Evolutionary conservation across 2,113 vertebrate species (phyloP).

Genomic region (Puma concolor): DNA sequence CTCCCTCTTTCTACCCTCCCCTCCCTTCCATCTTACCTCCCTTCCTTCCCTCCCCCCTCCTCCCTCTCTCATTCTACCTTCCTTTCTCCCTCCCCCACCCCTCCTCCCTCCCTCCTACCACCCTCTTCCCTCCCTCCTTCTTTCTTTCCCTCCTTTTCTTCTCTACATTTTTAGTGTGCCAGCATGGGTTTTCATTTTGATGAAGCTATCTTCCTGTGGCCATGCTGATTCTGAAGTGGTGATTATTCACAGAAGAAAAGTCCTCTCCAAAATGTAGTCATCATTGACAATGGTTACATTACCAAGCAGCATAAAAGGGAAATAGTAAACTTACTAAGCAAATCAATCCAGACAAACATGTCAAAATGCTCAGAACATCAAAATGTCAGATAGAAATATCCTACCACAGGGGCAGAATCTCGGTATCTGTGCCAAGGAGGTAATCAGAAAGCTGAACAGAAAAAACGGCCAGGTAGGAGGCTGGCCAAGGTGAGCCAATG

Average conservation of each 20-base stretch:
- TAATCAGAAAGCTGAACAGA: background rate
- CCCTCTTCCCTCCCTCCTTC: background rate
- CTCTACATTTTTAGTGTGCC: background rate
- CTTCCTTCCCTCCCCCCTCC: background rate
- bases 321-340: background rate
- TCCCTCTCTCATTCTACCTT: too few species aligned
- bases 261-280: background rate
- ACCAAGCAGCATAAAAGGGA: background rate
- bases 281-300: background rate
- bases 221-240: background rate
- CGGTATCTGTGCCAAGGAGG: background rate
- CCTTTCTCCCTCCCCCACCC: accelerated
- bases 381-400: background rate
- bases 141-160: background rate
- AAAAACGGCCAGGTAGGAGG: background rate
- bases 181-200: background rate
- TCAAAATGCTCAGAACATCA: background rate
- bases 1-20: accelerated
- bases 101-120: background rate
- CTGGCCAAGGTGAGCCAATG: background rate
- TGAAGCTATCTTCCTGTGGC: background rate
- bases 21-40: too few species aligned
- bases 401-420: background rate
- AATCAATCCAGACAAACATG: background rate
- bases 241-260: background rate